These are phyloP conservation scores for Echinometra lucunter DNA, from an alignment of 53 echinoderm and acorn worm species.

Conservation along the genomic window DNA sequence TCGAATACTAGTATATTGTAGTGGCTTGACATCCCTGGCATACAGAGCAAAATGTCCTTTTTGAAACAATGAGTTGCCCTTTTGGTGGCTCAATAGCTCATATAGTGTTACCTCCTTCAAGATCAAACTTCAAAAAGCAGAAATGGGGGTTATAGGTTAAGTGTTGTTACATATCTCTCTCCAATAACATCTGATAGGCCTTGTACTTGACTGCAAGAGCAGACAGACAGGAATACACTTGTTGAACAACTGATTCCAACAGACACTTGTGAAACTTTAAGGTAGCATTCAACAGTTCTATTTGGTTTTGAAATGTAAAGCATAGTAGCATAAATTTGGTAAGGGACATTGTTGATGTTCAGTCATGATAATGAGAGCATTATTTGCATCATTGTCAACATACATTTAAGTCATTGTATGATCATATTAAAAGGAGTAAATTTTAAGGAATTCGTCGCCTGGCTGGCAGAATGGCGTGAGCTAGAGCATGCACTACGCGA, in stretches of 20 bases:
- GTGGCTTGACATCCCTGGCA: too few species aligned
- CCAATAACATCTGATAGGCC: neutral
- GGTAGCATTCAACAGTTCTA: neutral
- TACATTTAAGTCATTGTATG: too few species aligned
- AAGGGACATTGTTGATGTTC: neutral
- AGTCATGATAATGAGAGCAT: too few species aligned
- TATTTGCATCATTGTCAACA: too few species aligned
- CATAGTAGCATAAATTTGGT: neutral
- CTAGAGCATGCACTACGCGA: too few species aligned
- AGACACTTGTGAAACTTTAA: neutral
- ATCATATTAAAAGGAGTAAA: too few species aligned
- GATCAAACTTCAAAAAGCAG: neutral
- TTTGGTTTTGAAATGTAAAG: neutral
- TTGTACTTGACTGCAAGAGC: slow-evolving; percentile 15
- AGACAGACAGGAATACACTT: neutral
- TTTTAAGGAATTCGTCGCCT: too few species aligned
- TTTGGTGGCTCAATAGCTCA: too few species aligned
- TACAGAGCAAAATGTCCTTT: too few species aligned
- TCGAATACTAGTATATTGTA: too few species aligned
- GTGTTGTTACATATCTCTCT: neutral
- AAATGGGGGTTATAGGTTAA: slow-evolving; percentile 18
- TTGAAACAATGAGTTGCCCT: too few species aligned
- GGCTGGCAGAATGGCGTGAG: too few species aligned
- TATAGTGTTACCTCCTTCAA: neutral
- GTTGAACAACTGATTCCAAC: neutral